phyloP scores from a whole-genome alignment of 2,113 vertebrate species.

The Cygnus atratus region DNA sequence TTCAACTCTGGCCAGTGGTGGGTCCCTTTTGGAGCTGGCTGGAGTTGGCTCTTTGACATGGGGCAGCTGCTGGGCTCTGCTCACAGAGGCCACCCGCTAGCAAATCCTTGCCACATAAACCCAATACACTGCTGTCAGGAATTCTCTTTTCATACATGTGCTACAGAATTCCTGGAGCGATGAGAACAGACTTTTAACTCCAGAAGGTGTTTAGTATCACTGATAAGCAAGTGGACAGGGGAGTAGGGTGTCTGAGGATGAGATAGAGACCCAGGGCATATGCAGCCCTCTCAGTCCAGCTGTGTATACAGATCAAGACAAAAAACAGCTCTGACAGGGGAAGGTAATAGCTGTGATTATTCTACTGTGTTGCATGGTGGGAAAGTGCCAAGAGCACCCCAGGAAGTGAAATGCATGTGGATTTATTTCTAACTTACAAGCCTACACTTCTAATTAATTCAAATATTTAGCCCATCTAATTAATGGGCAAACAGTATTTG shows the following conservation, averaged over 20 bases:
- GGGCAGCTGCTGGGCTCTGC: no score
- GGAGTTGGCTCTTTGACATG: no score
- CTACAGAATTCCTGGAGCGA: neutral
- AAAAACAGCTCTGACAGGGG: neutral
- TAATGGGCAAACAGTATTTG: slow-evolving; percentile 68
- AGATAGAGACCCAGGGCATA: rapidly evolving
- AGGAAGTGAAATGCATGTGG: neutral
- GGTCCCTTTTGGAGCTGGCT: no score
- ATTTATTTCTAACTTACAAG: neutral
- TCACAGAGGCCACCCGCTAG: no score
- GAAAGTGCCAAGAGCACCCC: neutral
- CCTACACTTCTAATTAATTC: neutral
- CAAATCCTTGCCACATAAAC: no score
- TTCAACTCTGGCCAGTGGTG: no score
- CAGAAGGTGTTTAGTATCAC: neutral
- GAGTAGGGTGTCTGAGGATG: rapidly evolving
- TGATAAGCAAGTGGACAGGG: neutral
- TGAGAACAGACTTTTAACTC: neutral
- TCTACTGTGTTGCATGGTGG: rapidly evolving
- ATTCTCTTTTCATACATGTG: rapidly evolving
- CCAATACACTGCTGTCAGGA: no score
- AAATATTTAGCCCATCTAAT: slow-evolving; percentile 48
- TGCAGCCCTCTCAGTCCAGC: neutral
- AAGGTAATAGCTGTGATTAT: rapidly evolving
- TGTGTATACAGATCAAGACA: no score